phyloP scores from a whole-genome alignment of 2,888 invertebrate genomes.

The Mellilla xanthometata region DNA sequence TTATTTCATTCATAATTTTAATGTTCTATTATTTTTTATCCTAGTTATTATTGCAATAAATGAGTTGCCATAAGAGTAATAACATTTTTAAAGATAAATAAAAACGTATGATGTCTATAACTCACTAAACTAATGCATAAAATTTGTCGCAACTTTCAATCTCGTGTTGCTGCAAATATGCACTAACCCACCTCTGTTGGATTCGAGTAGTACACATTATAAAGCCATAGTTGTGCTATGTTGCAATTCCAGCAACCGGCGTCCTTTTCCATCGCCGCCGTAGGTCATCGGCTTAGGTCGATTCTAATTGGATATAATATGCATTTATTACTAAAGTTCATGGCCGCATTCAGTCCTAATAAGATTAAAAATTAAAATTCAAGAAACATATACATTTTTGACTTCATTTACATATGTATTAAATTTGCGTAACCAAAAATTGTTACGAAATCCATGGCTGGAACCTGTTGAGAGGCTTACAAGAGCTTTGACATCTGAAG shows the following conservation, averaged over 20 bases:
- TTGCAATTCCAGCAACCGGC: slow-evolving; percentile 19
- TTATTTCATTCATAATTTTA: too few relatives aligned
- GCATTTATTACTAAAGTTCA: slow-evolving; percentile 35
- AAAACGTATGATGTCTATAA: too few relatives aligned
- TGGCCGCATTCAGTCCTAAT: slow-evolving; percentile 26
- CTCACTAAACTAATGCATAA: too few relatives aligned
- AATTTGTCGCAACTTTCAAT: background rate
- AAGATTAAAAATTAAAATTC: slow-evolving; percentile 17
- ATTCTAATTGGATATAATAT: slow-evolving; percentile 41
- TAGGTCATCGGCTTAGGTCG: slow-evolving; percentile 27
- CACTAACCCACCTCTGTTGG: too few relatives aligned
- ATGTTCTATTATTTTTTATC: too few relatives aligned
- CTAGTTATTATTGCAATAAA: too few relatives aligned
- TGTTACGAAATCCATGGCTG: slow-evolving; percentile 54
- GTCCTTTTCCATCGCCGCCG: slow-evolving; percentile 21
- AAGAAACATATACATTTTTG: slow-evolving; percentile 1
- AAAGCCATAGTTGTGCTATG: slow-evolving; percentile 7
- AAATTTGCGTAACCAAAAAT: slow-evolving; percentile 48
- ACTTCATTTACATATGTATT: slow-evolving; percentile 44
- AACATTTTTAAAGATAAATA: too few relatives aligned
- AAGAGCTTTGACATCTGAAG: slow-evolving; percentile 51
- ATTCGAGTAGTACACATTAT: slow-evolving; percentile 2
- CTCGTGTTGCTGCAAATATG: background rate
- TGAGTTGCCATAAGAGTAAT: too few relatives aligned
- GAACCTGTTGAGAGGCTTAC: slow-evolving; percentile 58